Evolutionary conservation across 2,797 vertebrate genomes (phyloP).

Genomic region (Microcaecilia unicolor): DNA sequence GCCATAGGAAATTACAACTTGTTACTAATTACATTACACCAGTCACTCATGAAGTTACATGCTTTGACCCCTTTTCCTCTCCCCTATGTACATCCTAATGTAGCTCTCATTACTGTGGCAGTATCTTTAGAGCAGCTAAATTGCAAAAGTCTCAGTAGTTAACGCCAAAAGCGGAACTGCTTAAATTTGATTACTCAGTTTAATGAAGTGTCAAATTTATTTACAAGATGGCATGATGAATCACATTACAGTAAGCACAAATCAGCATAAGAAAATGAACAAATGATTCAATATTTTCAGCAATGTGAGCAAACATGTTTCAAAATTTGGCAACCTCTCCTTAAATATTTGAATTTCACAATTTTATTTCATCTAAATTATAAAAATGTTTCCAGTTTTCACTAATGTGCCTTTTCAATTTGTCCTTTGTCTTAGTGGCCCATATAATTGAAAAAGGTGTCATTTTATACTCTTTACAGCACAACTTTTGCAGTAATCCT

Average conservation of each 20-base stretch:
- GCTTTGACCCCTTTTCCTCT: slow-evolving; percentile 16
- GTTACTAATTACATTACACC: slow-evolving; percentile 18
- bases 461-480: too few species aligned
- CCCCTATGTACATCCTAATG: slow-evolving; percentile 3
- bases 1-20: slow-evolving; percentile 18
- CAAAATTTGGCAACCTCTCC: too few species aligned
- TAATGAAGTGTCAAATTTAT: slow-evolving; percentile 63
- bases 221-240: slow-evolving; percentile 57
- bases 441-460: too few species aligned
- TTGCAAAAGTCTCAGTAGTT: slow-evolving; percentile 39
- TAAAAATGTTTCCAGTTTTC: too few species aligned
- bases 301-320: too few species aligned
- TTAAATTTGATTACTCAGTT: slow-evolving; percentile 61
- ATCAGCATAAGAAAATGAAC: slow-evolving; percentile 50
- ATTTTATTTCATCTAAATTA: too few species aligned
- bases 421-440: too few species aligned
- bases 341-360: too few species aligned
- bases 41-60: slow-evolving; percentile 4
- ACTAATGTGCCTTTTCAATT: too few species aligned
- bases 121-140: slow-evolving; percentile 34
- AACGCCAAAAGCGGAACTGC: slow-evolving; percentile 41
- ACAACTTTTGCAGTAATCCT: too few species aligned
- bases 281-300: slow-evolving; percentile 42
- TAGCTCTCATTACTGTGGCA: slow-evolving; percentile 22
- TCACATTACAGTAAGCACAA: slow-evolving; percentile 41